These are phyloP conservation scores for Popillia japonica DNA, from an alignment of 1,140 invertebrate genomes.

Conservation along the genomic window DNA sequence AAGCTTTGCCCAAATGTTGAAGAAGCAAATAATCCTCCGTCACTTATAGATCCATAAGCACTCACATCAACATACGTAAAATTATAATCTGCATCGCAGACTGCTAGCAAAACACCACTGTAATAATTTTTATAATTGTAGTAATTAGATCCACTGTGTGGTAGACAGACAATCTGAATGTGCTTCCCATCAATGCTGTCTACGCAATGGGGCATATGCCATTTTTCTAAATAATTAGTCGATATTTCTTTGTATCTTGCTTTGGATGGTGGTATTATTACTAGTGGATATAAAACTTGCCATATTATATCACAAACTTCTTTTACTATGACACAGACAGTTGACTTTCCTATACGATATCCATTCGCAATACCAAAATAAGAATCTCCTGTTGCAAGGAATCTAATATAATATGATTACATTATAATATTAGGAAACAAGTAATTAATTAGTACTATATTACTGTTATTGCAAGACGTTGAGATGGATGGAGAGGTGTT, in stretches of 20 bases:
- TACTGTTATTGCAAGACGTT: neutral
- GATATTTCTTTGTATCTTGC: neutral
- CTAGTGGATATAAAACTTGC: neutral
- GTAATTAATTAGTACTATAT: neutral
- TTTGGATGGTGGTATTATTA: neutral
- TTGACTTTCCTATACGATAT: conserved; percentile 24
- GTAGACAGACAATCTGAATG: neutral
- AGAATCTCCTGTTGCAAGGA: conserved; percentile 30
- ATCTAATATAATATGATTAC: neutral
- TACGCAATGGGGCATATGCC: conserved; percentile 8
- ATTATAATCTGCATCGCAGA: conserved; percentile 11
- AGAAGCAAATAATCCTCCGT: neutral
- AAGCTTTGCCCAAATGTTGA: neutral
- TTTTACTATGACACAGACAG: neutral
- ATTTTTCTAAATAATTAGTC: neutral
- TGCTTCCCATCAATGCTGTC: conserved; percentile 8
- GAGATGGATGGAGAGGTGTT: neutral
- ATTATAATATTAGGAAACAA: neutral
- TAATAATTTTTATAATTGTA: conserved; percentile 32
- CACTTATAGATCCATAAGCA: conserved; percentile 6
- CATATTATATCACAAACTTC: neutral
- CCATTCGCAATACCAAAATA: neutral
- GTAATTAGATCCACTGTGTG: neutral
- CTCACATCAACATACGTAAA: conserved; percentile 29
- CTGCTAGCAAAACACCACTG: conserved; percentile 6